Evolutionary conservation across 35 echinoderm and acorn worm genomes (phyloP).

Genomic region (Lytechinus variegatus): DNA sequence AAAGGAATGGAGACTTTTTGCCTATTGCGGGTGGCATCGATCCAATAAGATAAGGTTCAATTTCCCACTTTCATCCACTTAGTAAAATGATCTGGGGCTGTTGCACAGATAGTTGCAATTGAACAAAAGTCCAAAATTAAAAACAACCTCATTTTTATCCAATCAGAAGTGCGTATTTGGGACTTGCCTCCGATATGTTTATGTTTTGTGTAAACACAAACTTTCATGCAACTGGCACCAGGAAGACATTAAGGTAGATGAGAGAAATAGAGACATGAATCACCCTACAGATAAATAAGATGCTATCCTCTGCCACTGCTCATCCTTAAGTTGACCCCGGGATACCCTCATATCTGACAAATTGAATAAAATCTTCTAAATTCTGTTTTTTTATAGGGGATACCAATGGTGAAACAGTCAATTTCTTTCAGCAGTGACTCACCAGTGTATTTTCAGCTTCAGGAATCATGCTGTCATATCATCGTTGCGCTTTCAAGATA

Average conservation of each 20-base stretch:
- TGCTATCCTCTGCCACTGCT: neutral
- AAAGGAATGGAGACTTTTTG: neutral
- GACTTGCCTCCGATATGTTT: too few relatives aligned
- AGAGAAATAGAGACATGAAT: slow-evolving; percentile 19
- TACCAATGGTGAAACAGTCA: neutral
- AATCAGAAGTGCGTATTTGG: too few relatives aligned
- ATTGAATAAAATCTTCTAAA: slow-evolving; percentile 7
- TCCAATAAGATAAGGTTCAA: neutral
- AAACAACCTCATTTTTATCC: too few relatives aligned
- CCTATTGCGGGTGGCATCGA: neutral
- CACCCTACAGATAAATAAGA: neutral
- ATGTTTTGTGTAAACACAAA: too few relatives aligned
- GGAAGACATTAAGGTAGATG: neutral
- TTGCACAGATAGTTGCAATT: too few relatives aligned
- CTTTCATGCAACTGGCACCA: neutral
- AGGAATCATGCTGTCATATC: neutral
- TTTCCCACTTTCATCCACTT: neutral
- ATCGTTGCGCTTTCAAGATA: neutral
- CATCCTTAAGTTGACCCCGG: neutral
- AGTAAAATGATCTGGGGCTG: neutral
- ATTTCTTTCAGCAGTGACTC: slow-evolving; percentile 11
- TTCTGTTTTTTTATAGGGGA: neutral
- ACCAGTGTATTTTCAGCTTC: neutral
- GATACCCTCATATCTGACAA: neutral
- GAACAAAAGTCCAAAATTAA: too few relatives aligned